Evolutionary conservation across 2,113 vertebrate genomes (phyloP).

Genomic region (Loxodonta africana): DNA sequence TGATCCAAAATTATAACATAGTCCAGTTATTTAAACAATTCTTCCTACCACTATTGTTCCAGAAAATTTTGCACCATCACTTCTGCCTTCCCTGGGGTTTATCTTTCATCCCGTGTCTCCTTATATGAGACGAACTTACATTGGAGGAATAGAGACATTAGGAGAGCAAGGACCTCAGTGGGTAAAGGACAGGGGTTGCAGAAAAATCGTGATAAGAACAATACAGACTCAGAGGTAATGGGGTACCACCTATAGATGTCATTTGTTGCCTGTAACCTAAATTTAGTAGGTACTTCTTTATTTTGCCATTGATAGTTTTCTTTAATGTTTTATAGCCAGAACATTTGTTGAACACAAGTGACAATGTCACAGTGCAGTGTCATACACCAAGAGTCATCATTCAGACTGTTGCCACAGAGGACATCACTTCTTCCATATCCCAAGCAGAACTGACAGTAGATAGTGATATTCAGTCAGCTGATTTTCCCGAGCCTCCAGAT

Average conservation of each 20-base stretch:
- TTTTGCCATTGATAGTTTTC: slow-evolving; percentile 41
- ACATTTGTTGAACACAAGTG: slow-evolving; percentile 92
- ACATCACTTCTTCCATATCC: slow-evolving; percentile 91
- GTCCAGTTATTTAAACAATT: neutral
- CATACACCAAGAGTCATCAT: slow-evolving; percentile 96
- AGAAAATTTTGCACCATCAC: neutral
- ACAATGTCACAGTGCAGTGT: slow-evolving; percentile 94
- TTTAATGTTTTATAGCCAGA: slow-evolving; percentile 91
- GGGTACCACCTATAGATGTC: neutral
- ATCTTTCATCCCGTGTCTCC: neutral
- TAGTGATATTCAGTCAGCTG: slow-evolving; percentile 86
- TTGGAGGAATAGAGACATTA: neutral
- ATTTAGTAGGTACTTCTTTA: neutral
- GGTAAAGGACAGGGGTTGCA: neutral
- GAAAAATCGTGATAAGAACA: slow-evolving; percentile 36
- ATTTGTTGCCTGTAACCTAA: neutral
- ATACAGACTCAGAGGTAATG: slow-evolving; percentile 20
- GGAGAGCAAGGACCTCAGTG: neutral
- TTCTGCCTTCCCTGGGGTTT: neutral
- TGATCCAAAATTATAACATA: neutral
- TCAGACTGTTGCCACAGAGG: slow-evolving; percentile 94
- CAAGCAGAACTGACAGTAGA: slow-evolving; percentile 92
- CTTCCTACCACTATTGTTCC: neutral
- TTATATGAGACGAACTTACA: neutral
- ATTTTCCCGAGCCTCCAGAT: slow-evolving; percentile 87